Percentiles rank a stretch among this genome's conserved stretches.
Conservation (phyloP, 1,140 invertebrate species). For the Ceratina japonica region DNA sequence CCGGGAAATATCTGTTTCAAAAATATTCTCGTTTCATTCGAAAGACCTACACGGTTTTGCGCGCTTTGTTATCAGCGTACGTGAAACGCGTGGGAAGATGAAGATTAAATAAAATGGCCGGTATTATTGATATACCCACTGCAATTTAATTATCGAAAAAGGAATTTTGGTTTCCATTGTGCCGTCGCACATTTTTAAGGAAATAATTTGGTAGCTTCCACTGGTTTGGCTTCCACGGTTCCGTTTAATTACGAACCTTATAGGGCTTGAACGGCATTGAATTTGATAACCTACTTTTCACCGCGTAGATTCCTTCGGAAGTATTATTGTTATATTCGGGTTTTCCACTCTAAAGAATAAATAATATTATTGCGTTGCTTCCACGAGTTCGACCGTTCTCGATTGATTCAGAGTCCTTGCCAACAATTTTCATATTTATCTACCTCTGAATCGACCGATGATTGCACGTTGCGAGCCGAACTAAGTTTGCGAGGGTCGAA, state of each 20-base stretch:
- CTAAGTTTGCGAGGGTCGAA: background rate
- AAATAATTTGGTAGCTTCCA: background rate
- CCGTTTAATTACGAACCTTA: constrained; percentile 22
- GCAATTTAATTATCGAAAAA: background rate
- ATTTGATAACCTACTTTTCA: constrained; percentile 10
- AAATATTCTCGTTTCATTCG: too few species aligned
- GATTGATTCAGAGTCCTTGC: too few species aligned
- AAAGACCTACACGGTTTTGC: too few species aligned
- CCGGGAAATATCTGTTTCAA: constrained; percentile 9
- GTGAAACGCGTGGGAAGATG: too few species aligned
- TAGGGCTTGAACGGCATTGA: constrained; percentile 8
- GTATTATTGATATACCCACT: constrained; percentile 2
- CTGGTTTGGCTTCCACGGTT: background rate
- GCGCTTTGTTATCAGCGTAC: too few species aligned
- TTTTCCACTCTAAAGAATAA: background rate
- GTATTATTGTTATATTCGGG: background rate
- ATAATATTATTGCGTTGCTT: background rate
- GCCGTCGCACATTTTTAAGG: background rate
- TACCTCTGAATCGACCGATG: too few species aligned
- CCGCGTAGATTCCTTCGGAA: too few species aligned
- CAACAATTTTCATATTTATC: too few species aligned
- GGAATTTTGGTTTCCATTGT: constrained; percentile 13
- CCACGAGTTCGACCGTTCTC: too few species aligned
- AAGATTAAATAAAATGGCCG: too few species aligned
- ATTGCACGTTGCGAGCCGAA: background rate